These are phyloP conservation scores for Heliconius hewitsoni DNA, from an alignment of 1,140 invertebrate genomes.

Conservation along the genomic window DNA sequence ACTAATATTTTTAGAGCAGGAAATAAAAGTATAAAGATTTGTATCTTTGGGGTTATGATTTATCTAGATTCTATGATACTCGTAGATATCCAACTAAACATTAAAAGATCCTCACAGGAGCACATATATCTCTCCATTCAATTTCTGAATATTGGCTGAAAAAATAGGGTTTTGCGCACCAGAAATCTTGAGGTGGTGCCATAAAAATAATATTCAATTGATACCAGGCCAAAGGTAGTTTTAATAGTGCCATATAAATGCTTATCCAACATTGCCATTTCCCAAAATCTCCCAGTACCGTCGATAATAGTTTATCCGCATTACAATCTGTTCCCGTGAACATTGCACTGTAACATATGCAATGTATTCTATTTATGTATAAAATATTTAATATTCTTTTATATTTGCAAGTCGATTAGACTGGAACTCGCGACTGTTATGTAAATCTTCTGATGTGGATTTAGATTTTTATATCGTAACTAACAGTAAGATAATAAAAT, in stretches of 20 bases:
- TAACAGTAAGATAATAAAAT: no score
- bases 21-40: no score
- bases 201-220: conserved; percentile 84
- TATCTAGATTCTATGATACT: neutral
- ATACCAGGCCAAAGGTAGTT: conserved; percentile 86
- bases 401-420: neutral
- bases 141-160: conserved; percentile 54
- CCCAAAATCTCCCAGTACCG: conserved; percentile 85
- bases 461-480: no score
- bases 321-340: conserved; percentile 27
- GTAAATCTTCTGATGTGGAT: no score
- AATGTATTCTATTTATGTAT: neutral
- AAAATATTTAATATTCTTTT: neutral
- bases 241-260: conserved; percentile 84
- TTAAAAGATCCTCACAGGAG: conserved; percentile 55
- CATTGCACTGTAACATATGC: neutral
- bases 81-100: neutral
- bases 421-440: no score
- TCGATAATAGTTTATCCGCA: conserved; percentile 56
- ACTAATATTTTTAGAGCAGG: no score
- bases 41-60: no score
- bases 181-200: conserved; percentile 82
- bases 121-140: conserved; percentile 68
- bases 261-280: conserved; percentile 86
- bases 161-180: conserved; percentile 66